phyloP scores from a whole-genome alignment of 2,888 invertebrate species.

The Adelphocoris suturalis region DNA sequence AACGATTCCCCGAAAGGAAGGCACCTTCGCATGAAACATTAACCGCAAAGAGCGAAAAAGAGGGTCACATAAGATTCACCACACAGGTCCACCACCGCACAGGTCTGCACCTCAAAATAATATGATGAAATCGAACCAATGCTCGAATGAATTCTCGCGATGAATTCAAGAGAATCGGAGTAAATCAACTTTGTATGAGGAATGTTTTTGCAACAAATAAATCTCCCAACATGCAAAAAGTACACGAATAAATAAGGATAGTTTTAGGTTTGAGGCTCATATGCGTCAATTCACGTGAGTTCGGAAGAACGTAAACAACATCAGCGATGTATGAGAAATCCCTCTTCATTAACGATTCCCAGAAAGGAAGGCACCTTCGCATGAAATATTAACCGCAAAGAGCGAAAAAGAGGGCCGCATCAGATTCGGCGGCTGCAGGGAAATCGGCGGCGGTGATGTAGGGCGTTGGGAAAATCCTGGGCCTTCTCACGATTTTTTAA shows the following conservation, averaged over 20 bases:
- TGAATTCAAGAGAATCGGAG: no score
- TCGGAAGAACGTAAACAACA: constrained; percentile 7
- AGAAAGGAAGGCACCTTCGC: not conserved
- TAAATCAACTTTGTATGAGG: no score
- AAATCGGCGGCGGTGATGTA: constrained; percentile 10
- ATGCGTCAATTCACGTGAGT: no score
- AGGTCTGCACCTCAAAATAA: no score
- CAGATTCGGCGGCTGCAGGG: not conserved
- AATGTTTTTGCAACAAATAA: no score
- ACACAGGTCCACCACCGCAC: no score
- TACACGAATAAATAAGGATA: no score
- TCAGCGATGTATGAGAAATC: not conserved
- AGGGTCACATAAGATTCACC: not conserved
- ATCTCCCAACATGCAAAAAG: no score
- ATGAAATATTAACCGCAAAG: not conserved
- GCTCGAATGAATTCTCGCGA: no score
- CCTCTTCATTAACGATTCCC: not conserved
- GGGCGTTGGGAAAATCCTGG: not conserved
- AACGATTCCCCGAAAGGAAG: not conserved
- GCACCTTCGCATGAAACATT: not conserved
- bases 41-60: not conserved
- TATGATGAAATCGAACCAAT: no score
- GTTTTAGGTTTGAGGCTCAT: no score
- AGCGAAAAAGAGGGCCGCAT: not conserved
- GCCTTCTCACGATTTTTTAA: not conserved